Conservation (phyloP, 2,113 vertebrate species). For the Myotis brandtii region DNA sequence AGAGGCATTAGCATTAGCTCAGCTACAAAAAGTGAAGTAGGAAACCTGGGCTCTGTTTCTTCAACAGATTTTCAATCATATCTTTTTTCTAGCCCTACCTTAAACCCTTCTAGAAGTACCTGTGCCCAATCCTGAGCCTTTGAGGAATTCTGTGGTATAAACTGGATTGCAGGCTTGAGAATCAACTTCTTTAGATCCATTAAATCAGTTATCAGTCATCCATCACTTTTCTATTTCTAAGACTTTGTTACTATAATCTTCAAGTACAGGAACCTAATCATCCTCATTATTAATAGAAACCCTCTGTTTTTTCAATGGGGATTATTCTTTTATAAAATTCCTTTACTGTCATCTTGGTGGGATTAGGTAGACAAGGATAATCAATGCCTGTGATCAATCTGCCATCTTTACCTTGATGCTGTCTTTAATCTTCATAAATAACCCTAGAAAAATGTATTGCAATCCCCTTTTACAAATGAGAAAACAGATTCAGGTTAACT, state of each 20-base stretch:
- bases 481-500: background rate
- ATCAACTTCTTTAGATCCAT: background rate
- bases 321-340: background rate
- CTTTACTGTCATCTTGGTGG: slow-evolving; percentile 21
- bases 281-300: background rate
- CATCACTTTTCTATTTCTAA: background rate
- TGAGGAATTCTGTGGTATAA: background rate
- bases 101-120: background rate
- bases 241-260: background rate
- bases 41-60: background rate
- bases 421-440: background rate
- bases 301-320: background rate
- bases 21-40: background rate
- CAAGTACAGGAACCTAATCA: background rate
- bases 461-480: background rate
- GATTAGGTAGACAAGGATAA: background rate
- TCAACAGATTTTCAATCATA: background rate
- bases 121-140: background rate
- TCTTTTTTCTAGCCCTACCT: background rate
- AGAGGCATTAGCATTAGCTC: background rate
- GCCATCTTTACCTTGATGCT: background rate
- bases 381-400: background rate
- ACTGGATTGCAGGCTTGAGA: background rate
- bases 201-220: background rate
- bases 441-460: background rate